phyloP scores from a whole-genome alignment of 2,797 vertebrate species.

The Taenioides sp. region DNA sequence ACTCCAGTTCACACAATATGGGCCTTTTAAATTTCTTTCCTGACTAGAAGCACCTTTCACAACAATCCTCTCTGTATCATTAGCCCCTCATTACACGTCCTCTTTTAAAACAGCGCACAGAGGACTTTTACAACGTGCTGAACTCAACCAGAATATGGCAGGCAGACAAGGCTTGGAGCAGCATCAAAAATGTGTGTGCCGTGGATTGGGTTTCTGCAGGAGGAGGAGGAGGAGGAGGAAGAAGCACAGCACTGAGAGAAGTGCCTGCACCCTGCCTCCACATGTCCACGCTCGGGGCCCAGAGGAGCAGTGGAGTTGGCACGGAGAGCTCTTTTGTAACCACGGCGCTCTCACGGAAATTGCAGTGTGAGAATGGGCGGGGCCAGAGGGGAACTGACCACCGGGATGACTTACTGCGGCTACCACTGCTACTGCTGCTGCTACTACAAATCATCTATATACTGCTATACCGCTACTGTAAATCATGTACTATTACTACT shows the following conservation, averaged over 20 bases:
- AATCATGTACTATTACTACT: neutral
- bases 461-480: neutral
- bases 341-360: constrained; percentile 69
- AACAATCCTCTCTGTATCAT: constrained; percentile 44
- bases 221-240: constrained; percentile 6
- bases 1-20: neutral
- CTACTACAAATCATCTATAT: neutral
- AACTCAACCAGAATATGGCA: constrained; percentile 62
- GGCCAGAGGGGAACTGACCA: neutral
- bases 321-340: constrained; percentile 59
- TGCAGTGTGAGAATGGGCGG: constrained; percentile 27
- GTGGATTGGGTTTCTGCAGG: constrained; percentile 69
- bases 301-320: constrained; percentile 39
- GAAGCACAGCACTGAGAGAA: constrained; percentile 52
- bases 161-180: constrained; percentile 69
- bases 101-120: constrained; percentile 47
- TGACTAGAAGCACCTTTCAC: constrained; percentile 35
- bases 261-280: constrained; percentile 42
- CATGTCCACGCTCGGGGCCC: constrained; percentile 19
- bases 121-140: constrained; percentile 67
- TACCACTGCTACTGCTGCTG: neutral
- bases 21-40: neutral
- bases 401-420: neutral
- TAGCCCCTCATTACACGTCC: constrained; percentile 57
- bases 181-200: constrained; percentile 75